Base-by-base conservation (phyloP, 2,113 vertebrate genomes). In the Scomber colias region DNA sequence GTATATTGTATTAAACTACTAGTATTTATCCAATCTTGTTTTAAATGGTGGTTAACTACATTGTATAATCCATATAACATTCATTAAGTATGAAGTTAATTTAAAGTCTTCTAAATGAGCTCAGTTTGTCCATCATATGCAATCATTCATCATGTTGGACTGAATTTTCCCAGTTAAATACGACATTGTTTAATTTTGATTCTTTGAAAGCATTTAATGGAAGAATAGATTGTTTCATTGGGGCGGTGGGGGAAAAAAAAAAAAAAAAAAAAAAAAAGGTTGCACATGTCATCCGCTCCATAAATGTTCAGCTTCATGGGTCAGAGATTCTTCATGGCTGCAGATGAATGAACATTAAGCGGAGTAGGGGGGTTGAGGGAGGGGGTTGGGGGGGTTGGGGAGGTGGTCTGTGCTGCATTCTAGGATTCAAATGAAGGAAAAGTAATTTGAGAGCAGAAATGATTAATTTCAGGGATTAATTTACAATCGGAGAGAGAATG, bases 321-420 rank as follows among this genome's bases (percentile, higher is more conserved):
- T 68, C 80, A 61, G 27, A 46, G 53, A 60, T 53, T 65, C 56
- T 8, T 77, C 31, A 2, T 6, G 76, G 17, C 67, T 71, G 71
- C 75, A 85, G 76, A 85, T 54, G 70, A 67, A 66, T 48, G 71
- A 31, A 69, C 69, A 80, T 56, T 40, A 30, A 78, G 30, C 12
- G 48, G 12, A 31, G 46, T 30, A 30, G 10, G 27, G 44, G 31
- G 0, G 30, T 31, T 35, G 31, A 6, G 3, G 31, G 31, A 4
- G 31, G 31, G 4, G 31, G 31, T 35, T 5, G 31, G 4, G 7
- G 31, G 31, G 31, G 31, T 21, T 21, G 21, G 31, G 45, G 8
- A 27, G 44, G 27, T 0, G 30, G 45, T 35, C 14, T 12, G 3
- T 2, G 49, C 56, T 16, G 51, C 54, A 71, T n/a, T 64, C 54